Evolutionary conservation across 2,113 vertebrate genomes (phyloP).

Genomic region (Oreochromis spilurus): DNA sequence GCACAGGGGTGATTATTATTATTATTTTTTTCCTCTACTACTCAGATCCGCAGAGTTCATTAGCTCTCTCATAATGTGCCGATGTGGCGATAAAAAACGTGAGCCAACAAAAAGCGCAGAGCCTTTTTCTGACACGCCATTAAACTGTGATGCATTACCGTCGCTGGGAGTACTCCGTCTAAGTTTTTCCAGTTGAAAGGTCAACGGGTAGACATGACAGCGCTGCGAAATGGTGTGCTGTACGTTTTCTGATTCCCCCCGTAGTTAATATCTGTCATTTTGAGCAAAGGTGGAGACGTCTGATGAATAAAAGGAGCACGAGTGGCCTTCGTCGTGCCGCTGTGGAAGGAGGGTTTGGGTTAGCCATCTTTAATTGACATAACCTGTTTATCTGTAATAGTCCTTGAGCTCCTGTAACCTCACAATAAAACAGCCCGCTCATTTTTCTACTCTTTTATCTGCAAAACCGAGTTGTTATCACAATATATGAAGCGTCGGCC

Average conservation of each 20-base stretch:
- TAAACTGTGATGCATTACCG: constrained; percentile 70
- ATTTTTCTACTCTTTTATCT: constrained; percentile 42
- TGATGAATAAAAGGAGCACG: not conserved
- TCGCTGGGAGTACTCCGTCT: constrained; percentile 21
- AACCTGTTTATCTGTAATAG: constrained; percentile 79
- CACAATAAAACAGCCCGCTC: constrained; percentile 78
- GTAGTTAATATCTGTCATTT: constrained; percentile 17
- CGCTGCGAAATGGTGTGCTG: constrained; percentile 11
- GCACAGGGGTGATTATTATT: not conserved
- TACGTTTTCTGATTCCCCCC: not conserved
- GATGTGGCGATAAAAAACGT: constrained; percentile 72
- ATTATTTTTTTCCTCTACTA: not conserved
- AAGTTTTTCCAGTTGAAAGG: constrained; percentile 65
- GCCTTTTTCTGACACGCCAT: constrained; percentile 60
- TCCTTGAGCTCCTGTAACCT: constrained; percentile 82
- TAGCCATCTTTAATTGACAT: constrained; percentile 46
- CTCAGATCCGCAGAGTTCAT: constrained; percentile 64
- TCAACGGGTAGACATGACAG: constrained; percentile 61
- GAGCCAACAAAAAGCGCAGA: constrained; percentile 32
- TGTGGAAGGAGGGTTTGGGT: not conserved
- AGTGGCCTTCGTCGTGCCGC: not conserved
- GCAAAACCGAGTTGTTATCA: constrained; percentile 73
- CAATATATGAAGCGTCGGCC: constrained; percentile 74
- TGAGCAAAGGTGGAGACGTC: not conserved
- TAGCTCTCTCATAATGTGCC: constrained; percentile 71